These are phyloP conservation scores for Drosophila maculinotata DNA, from an alignment of 2,888 invertebrate species.

Conservation along the genomic window DNA sequence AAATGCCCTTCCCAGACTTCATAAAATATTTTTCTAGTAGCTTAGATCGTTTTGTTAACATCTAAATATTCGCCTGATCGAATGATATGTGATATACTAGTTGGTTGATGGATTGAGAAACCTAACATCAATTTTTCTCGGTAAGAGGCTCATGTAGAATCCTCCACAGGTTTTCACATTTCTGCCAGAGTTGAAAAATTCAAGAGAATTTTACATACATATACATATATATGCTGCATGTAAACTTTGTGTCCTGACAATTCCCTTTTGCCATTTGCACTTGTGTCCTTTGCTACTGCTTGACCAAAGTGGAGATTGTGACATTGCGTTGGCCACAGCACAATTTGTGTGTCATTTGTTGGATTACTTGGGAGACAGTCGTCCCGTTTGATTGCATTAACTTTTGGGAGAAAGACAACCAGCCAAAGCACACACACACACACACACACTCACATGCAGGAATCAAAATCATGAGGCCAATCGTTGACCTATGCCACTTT, in stretches of 20 bases:
- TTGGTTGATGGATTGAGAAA: too few relatives aligned
- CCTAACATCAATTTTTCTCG: too few relatives aligned
- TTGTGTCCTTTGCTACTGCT: conserved; percentile 7
- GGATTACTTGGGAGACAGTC: conserved; percentile 30
- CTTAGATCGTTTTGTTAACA: too few relatives aligned
- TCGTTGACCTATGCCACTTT: conserved; percentile 69
- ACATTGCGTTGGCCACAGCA: conserved; percentile 47
- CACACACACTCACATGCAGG: conserved; percentile 50
- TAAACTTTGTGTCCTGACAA: conserved; percentile 53
- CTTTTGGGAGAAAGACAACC: conserved; percentile 32
- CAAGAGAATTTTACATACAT: conserved; percentile 18
- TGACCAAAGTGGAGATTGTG: conserved; percentile 27
- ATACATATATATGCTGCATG: conserved; percentile 28
- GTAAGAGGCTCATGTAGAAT: too few relatives aligned
- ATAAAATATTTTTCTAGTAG: too few relatives aligned
- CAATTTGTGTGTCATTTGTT: conserved; percentile 47
- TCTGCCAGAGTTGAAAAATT: background rate
- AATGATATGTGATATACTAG: too few relatives aligned
- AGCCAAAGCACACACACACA: too few relatives aligned
- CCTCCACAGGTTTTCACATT: background rate
- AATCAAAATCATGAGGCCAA: conserved; percentile 71
- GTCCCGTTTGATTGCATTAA: conserved; percentile 59
- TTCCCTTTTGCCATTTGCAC: conserved; percentile 53
- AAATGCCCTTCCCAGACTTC: too few relatives aligned
- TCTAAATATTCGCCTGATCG: too few relatives aligned